Conservation (phyloP, 2,888 invertebrate genomes). For the Amblyjoppa proteus region DNA sequence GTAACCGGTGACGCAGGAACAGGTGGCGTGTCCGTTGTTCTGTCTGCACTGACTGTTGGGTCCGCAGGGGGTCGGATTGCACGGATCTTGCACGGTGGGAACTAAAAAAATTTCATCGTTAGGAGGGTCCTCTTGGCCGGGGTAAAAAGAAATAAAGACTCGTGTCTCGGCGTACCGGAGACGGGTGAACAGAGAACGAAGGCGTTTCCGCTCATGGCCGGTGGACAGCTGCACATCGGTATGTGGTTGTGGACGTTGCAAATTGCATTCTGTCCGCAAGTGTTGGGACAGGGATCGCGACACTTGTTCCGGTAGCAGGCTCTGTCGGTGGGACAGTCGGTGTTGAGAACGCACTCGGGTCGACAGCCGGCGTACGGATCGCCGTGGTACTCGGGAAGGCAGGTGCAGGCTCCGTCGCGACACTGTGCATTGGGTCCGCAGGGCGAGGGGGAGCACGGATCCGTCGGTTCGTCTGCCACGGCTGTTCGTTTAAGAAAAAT, state of each 20-base stretch:
- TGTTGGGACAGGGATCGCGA: slow-evolving; percentile 90
- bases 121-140: slow-evolving; percentile 71
- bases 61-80: slow-evolving; percentile 86
- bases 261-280: slow-evolving; percentile 88
- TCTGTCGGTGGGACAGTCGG: slow-evolving; percentile 90
- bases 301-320: slow-evolving; percentile 93
- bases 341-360: slow-evolving; percentile 92
- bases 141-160: slow-evolving; percentile 84
- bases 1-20: slow-evolving; percentile 84
- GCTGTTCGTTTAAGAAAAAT: slow-evolving; percentile 90
- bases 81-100: slow-evolving; percentile 76
- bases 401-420: slow-evolving; percentile 91
- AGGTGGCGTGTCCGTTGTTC: slow-evolving; percentile 85
- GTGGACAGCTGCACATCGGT: slow-evolving; percentile 87
- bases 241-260: slow-evolving; percentile 85
- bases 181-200: slow-evolving; percentile 87
- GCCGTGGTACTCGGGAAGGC: slow-evolving; percentile 90
- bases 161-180: slow-evolving; percentile 84
- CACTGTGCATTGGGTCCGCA: slow-evolving; percentile 93
- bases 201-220: slow-evolving; percentile 91
- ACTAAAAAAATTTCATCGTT: slow-evolving; percentile 44
- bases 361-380: slow-evolving; percentile 91
- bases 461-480: slow-evolving; percentile 89
- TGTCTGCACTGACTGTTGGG: slow-evolving; percentile 86
- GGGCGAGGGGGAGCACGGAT: slow-evolving; percentile 90